A percentile compares a stretch with the other conserved stretches of the same genome.
Conservation (phyloP, 2,888 invertebrate genomes). For the Siphonodentalium dalli region DNA sequence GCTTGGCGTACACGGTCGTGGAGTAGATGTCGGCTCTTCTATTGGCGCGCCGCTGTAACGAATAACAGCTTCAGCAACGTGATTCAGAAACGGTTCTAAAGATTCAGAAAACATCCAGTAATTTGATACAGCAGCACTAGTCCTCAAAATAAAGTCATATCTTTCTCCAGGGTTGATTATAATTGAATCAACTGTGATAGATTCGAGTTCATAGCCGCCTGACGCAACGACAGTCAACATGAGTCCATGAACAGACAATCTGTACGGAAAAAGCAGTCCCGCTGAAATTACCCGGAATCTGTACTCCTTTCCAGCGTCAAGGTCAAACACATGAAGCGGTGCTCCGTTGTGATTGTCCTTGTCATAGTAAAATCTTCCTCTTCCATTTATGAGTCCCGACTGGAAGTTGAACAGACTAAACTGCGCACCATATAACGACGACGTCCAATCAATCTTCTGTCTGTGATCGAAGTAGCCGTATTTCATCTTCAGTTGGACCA, state of each 20-base stretch:
- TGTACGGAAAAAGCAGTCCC: constrained; percentile 38
- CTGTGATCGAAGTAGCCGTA: too few species aligned
- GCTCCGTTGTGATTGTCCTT: constrained; percentile 29
- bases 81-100: constrained; percentile 27
- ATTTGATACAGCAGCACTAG: constrained; percentile 33
- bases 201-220: constrained; percentile 43
- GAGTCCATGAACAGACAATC: constrained; percentile 43
- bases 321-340: constrained; percentile 34
- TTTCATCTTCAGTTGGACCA: constrained; percentile 4
- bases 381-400: constrained; percentile 47
- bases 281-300: constrained; percentile 42
- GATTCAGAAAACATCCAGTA: constrained; percentile 48
- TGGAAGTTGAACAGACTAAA: constrained; percentile 34
- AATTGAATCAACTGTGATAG: constrained; percentile 34
- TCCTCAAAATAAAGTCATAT: constrained; percentile 42
- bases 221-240: constrained; percentile 36
- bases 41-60: constrained; percentile 29
- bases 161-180: constrained; percentile 44
- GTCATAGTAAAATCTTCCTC: constrained; percentile 34
- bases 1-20: constrained; percentile 28
- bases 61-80: constrained; percentile 36
- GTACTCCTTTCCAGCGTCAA: constrained; percentile 28
- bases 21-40: constrained; percentile 25
- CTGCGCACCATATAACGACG: too few species aligned
- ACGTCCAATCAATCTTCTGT: too few species aligned